Evolutionary conservation across 2,113 vertebrate species (phyloP).

Genomic region (Calidris pugnax): DNA sequence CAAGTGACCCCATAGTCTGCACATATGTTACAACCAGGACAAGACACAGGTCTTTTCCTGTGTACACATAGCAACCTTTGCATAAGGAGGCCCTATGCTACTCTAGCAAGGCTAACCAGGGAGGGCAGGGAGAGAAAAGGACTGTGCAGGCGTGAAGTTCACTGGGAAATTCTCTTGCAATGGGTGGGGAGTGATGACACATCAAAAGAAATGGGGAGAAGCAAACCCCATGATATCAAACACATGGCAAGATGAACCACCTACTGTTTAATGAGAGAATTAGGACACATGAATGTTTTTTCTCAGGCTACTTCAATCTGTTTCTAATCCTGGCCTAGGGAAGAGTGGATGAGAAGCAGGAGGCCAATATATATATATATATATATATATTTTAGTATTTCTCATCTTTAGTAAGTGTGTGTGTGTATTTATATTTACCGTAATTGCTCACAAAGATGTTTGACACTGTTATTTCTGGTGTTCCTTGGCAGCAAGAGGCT

Average conservation of each 20-base stretch:
- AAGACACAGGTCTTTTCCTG: not conserved
- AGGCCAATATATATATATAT: not conserved
- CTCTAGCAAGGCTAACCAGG: not conserved
- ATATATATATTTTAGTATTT: not conserved
- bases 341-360: not conserved
- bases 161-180: not conserved
- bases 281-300: not conserved
- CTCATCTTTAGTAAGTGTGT: not conserved
- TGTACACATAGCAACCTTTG: not conserved
- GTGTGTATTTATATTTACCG: not conserved
- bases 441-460: not conserved
- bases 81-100: not conserved
- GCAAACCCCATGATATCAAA: not conserved
- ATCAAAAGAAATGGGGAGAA: not conserved
- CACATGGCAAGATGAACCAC: not conserved
- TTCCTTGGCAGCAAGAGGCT: not conserved
- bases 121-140: not conserved
- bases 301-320: slow-evolving; percentile 38
- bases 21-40: not conserved
- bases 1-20: not conserved
- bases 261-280: not conserved
- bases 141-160: not conserved
- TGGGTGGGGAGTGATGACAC: not conserved
- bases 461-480: not conserved
- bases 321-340: slow-evolving; percentile 2